These are phyloP conservation scores for Hippocampus kuda DNA, from an alignment of 2,797 vertebrate species.

Conservation along the genomic window DNA sequence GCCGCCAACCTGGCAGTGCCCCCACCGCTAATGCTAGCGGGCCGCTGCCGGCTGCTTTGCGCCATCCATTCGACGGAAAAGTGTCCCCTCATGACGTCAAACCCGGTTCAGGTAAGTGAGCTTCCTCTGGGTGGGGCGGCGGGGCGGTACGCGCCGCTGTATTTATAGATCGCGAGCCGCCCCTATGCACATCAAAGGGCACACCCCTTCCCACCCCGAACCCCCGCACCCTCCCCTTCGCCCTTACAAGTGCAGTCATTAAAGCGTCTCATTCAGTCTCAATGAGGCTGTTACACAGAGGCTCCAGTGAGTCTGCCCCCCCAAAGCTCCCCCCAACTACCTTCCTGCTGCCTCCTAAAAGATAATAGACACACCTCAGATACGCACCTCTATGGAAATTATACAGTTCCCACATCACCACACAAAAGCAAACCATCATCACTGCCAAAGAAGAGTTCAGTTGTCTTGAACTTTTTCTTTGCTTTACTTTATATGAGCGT, in stretches of 20 bases:
- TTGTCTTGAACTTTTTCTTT: background rate
- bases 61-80: constrained; percentile 75
- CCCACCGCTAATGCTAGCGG: background rate
- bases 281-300: constrained; percentile 71
- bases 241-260: constrained; percentile 69
- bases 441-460: background rate
- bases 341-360: constrained; percentile 41
- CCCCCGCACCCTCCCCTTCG: constrained; percentile 6
- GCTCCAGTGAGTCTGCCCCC: constrained; percentile 70
- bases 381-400: background rate
- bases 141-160: constrained; percentile 16
- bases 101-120: constrained; percentile 9
- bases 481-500: too few relatives aligned
- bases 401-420: background rate
- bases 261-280: constrained; percentile 70
- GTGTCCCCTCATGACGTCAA: constrained; percentile 53
- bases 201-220: constrained; percentile 40
- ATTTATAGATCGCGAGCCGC: constrained; percentile 58
- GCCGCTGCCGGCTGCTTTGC: constrained; percentile 62
- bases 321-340: constrained; percentile 11
- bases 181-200: constrained; percentile 65
- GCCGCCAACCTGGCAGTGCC: too few relatives aligned
- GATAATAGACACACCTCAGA: constrained; percentile 45
- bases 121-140: background rate
- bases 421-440: background rate